Conservation (phyloP, 2,113 vertebrate species). For the Odontophorus gujanensis region DNA sequence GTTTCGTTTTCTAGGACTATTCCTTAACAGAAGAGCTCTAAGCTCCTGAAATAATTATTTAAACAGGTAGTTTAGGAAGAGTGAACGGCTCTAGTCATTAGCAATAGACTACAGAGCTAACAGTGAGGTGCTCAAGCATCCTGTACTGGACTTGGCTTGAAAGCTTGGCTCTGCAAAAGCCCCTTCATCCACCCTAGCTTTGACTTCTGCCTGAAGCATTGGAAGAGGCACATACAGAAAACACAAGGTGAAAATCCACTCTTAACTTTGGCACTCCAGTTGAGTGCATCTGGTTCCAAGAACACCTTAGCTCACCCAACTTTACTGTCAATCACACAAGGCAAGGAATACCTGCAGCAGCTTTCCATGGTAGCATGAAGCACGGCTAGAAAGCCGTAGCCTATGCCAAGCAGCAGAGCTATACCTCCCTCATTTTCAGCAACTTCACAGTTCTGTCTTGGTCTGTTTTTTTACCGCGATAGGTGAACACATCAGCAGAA, state of each 20-base stretch:
- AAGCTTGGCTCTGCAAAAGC: not conserved
- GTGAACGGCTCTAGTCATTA: not conserved
- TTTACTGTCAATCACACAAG: not conserved
- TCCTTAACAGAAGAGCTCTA: not conserved
- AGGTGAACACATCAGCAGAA: fast-evolving
- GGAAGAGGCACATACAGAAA: not conserved
- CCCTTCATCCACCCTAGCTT: not conserved
- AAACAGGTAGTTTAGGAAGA: not conserved
- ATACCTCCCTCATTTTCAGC: not conserved
- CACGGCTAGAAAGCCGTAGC: not conserved
- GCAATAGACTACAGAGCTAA: not conserved
- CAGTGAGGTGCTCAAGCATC: fast-evolving
- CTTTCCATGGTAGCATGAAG: not conserved
- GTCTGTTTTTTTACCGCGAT: not conserved
- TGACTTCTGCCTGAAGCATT: not conserved
- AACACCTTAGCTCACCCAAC: not conserved
- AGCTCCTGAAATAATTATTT: not conserved
- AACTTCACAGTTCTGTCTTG: not conserved
- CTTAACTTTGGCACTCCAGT: not conserved
- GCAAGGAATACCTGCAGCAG: not conserved
- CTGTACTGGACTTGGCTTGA: not conserved
- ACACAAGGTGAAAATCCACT: not conserved
- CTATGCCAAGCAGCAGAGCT: not conserved
- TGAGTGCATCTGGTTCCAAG: not conserved
- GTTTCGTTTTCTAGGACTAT: not conserved